Percentiles rank a stretch among this genome's conserved stretches.
These are phyloP conservation scores for Ceratotherium simum DNA, from an alignment of 2,113 vertebrate species.

Conservation along the genomic window DNA sequence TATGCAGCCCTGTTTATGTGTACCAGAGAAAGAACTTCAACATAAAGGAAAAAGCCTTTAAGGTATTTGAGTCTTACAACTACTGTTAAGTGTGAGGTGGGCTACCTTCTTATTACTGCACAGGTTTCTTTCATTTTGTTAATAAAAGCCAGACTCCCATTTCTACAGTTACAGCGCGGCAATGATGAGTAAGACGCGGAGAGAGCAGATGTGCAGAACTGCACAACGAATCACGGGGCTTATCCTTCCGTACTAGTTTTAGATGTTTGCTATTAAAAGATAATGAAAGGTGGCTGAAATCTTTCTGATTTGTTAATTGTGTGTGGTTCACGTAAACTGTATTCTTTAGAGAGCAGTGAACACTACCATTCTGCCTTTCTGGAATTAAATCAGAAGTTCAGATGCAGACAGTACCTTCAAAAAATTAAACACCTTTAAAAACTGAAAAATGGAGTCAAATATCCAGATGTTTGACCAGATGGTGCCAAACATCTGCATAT, in stretches of 20 bases:
- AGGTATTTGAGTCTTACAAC: conserved; percentile 78
- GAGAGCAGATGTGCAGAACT: conserved; percentile 49
- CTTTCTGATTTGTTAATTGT: conserved; percentile 29
- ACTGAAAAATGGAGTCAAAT: conserved; percentile 43
- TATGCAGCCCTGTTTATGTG: conserved; percentile 81
- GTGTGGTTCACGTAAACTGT: neutral
- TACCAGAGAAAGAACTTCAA: conserved; percentile 74
- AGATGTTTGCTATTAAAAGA: conserved; percentile 2
- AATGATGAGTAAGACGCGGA: conserved; percentile 31
- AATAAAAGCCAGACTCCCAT: conserved; percentile 73
- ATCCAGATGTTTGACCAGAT: conserved; percentile 69
- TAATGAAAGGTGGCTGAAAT: conserved; percentile 19
- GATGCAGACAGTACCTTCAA: conserved; percentile 24
- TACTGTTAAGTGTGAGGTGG: conserved; percentile 71
- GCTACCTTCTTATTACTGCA: conserved; percentile 63
- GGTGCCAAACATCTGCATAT: conserved; percentile 72
- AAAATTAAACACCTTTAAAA: conserved; percentile 66
- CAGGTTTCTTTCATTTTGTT: conserved; percentile 71
- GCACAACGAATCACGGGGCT: neutral
- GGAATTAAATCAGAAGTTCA: conserved; percentile 45
- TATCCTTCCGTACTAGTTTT: neutral
- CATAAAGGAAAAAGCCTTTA: conserved; percentile 81
- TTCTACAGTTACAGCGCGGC: neutral
- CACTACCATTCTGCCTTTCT: conserved; percentile 29
- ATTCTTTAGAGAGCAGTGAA: conserved; percentile 27